These are phyloP conservation scores for Limnothrissa miodon DNA, from an alignment of 2,113 vertebrate species.

Conservation along the genomic window DNA sequence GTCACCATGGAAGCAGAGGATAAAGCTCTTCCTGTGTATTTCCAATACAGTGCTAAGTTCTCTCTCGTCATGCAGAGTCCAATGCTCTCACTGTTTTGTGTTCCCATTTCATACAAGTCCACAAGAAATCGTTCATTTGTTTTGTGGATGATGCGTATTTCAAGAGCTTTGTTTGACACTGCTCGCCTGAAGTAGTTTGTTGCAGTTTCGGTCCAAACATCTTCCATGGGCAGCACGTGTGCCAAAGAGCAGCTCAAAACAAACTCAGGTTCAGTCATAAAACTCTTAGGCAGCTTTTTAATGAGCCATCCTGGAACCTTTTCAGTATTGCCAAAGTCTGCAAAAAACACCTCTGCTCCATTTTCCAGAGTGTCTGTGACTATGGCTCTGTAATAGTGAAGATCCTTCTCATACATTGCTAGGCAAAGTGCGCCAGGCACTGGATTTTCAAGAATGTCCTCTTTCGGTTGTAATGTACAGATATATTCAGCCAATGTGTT, in stretches of 20 bases:
- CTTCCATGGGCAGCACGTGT: constrained; percentile 70
- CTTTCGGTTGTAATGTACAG: constrained; percentile 62
- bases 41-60: constrained; percentile 73
- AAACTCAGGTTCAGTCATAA: constrained; percentile 74
- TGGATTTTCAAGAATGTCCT: constrained; percentile 76
- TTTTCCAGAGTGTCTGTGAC: constrained; percentile 67
- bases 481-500: constrained; percentile 70
- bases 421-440: constrained; percentile 80
- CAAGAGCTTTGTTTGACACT: constrained; percentile 72
- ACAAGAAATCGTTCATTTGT: constrained; percentile 72
- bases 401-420: constrained; percentile 80
- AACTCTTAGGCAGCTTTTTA: constrained; percentile 77
- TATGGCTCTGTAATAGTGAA: constrained; percentile 80
- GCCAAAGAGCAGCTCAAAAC: constrained; percentile 81
- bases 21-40: constrained; percentile 33
- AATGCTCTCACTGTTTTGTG: constrained; percentile 60
- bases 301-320: constrained; percentile 75
- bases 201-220: constrained; percentile 73
- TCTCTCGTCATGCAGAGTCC: constrained; percentile 66
- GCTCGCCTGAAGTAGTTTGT: constrained; percentile 75
- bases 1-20: background rate
- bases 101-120: constrained; percentile 60
- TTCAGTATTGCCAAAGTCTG: constrained; percentile 90
- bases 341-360: constrained; percentile 76
- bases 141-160: constrained; percentile 69